phyloP scores from a whole-genome alignment of 30 jellyfish, hydroid and myxozoan species.

The Turritopsis rubra region DNA sequence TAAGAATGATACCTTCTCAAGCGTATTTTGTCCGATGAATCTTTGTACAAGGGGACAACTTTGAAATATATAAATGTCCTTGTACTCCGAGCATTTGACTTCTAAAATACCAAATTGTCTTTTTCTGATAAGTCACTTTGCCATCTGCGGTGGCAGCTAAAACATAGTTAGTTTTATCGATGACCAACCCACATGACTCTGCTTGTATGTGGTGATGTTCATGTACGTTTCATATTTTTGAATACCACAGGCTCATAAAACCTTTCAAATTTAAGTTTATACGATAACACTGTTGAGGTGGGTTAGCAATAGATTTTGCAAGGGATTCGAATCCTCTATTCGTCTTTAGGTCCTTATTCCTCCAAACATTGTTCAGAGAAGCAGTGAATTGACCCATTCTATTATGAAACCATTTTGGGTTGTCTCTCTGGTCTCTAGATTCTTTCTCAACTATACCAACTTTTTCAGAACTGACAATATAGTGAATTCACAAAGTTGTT shows the following conservation, averaged over 20 bases:
- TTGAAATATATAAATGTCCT: constrained; percentile 15
- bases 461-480: not conserved
- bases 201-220: not conserved
- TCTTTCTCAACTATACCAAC: not conserved
- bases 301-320: not conserved
- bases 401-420: not conserved
- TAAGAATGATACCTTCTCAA: no score
- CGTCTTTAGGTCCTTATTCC: not conserved
- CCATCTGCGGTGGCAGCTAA: constrained; percentile 38
- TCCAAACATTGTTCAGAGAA: not conserved
- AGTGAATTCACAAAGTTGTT: not conserved
- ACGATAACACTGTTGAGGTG: not conserved
- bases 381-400: not conserved
- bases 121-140: constrained; percentile 8
- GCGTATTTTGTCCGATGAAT: not conserved
- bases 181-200: constrained; percentile 19
- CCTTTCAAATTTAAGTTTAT: not conserved
- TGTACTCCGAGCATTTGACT: constrained; percentile 20
- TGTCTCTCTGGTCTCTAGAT: not conserved
- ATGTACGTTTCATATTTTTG: not conserved
- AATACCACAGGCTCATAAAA: not conserved
- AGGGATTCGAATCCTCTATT: not conserved
- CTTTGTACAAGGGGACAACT: not conserved
- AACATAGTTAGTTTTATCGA: constrained; percentile 13
- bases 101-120: constrained; percentile 27